Evolutionary conservation across 2,888 invertebrate species (phyloP), one percentile per base, ranked within the genome.

Genomic region (Myopa tessellatipennis): DNA sequence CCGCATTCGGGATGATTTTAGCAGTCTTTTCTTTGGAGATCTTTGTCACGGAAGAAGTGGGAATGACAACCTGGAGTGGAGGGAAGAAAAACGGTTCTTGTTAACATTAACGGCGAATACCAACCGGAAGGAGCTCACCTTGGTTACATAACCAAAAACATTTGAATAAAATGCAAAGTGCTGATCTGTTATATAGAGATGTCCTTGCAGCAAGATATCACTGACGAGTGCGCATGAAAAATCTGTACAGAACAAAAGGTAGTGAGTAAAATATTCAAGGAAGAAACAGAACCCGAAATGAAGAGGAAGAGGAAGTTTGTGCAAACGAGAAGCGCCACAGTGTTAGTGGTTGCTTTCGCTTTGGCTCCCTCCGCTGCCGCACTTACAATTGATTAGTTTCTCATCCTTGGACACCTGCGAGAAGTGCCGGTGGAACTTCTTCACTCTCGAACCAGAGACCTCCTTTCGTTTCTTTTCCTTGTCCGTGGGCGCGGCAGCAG

Each of bases 121-220:
- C 45, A 45, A 1, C 45, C 10, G 45, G 10, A 45, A 4, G n/a
- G 7, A 52, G 38, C 91, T 91, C 90, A 96, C 96, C 93, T 96
- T 96, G 85, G 97, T 96, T 82, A 97, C 95, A 90, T 96, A 96
- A 85, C 97, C 97, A 89, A 97, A 96, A 79, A 98, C 97, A 89
- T 97, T 97, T 81, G 98, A 97, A 90, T 98, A 96, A 91, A 98
- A 98, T 84, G 97, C 97, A 90, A 98, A 96, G 91, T 96, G 96
- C 89, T 97, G 96, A 87, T 95, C 94, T 81, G 97, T 97, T 87
- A 98, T 96, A 91, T 97, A 98, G 83, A 98, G 92, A 88, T 96
- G 95, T 76, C 98, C 98, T 91, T 98, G 98, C 38, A 98, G 92
- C 74, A 98, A 90, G 84, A 97, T 96, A 89, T 98, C 98, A 80